phyloP scores from a whole-genome alignment of 2,797 vertebrate species.

The Capromys pilorides region DNA sequence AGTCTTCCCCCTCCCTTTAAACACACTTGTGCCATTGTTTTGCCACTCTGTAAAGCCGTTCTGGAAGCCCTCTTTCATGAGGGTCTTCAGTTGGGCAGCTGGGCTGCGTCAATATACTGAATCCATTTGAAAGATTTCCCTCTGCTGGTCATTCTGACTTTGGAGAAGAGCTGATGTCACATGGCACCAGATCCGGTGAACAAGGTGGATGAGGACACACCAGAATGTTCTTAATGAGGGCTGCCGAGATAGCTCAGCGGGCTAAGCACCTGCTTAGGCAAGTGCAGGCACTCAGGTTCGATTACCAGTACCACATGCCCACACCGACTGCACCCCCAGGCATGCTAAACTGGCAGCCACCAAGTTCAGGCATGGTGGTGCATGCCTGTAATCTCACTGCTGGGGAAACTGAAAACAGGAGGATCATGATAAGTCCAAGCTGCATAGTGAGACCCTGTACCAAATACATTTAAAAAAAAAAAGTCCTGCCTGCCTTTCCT shows the following conservation, averaged over 20 bases:
- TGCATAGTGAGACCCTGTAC: no score
- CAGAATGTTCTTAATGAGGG: neutral
- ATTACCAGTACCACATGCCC: no score
- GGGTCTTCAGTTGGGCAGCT: neutral
- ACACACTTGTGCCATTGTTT: neutral
- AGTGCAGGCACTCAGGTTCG: no score
- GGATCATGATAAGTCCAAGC: no score
- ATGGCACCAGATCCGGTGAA: neutral
- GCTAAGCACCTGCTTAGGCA: no score
- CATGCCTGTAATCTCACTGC: no score
- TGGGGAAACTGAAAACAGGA: no score
- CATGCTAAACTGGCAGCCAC: no score
- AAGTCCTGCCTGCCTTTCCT: neutral
- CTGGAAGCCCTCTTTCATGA: neutral
- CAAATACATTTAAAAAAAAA: no score
- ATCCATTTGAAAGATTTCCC: neutral
- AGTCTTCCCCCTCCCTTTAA: neutral
- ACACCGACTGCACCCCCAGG: no score
- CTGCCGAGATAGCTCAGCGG: no score
- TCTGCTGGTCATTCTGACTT: neutral
- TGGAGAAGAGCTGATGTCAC: neutral
- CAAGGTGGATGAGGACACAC: neutral
- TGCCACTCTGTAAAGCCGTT: neutral
- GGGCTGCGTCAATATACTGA: neutral
- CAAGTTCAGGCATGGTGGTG: no score